phyloP scores from a whole-genome alignment of 2,797 vertebrate species.

The Yasuhikotakia modesta region DNA sequence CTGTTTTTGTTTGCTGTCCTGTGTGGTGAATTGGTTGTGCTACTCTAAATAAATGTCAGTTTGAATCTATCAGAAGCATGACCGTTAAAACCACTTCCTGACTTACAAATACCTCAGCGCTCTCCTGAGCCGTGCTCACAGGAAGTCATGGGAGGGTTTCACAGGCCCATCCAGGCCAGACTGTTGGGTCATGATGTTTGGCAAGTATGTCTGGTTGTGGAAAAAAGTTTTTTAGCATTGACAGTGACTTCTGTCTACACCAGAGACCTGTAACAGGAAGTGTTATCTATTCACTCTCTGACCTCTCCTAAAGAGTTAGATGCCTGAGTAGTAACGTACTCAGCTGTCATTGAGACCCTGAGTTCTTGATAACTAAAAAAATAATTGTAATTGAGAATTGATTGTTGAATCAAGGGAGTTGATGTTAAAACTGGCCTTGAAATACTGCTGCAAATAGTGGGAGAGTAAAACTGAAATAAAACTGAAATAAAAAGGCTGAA shows the following conservation, averaged over 20 bases:
- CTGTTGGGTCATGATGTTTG: slow-evolving; percentile 1
- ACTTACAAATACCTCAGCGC: not conserved
- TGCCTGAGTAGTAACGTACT: slow-evolving; percentile 54
- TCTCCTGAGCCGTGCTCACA: slow-evolving; percentile 8
- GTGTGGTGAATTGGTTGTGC: slow-evolving; percentile 33
- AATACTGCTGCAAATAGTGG: not conserved
- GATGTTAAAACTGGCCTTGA: slow-evolving; percentile 4
- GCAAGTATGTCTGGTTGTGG: not conserved
- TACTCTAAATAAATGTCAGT: slow-evolving; percentile 47
- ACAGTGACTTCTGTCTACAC: not conserved
- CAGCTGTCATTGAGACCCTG: slow-evolving; percentile 38
- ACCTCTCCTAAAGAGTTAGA: slow-evolving; percentile 42
- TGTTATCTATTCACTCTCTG: slow-evolving; percentile 42
- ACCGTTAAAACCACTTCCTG: slow-evolving; percentile 34
- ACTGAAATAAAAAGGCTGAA: too few relatives aligned
- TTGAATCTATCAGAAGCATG: slow-evolving; percentile 41
- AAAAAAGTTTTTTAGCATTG: not conserved
- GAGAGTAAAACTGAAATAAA: not conserved
- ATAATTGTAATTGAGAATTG: slow-evolving; percentile 21
- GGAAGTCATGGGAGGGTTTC: slow-evolving; percentile 15
- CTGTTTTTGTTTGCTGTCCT: slow-evolving; percentile 42
- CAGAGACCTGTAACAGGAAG: slow-evolving; percentile 28
- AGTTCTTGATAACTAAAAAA: slow-evolving; percentile 36
- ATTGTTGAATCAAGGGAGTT: slow-evolving; percentile 19
- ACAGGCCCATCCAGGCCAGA: not conserved